Base-by-base conservation (phyloP, 2,797 vertebrate species). In the Oceanodroma leucorhoa region DNA sequence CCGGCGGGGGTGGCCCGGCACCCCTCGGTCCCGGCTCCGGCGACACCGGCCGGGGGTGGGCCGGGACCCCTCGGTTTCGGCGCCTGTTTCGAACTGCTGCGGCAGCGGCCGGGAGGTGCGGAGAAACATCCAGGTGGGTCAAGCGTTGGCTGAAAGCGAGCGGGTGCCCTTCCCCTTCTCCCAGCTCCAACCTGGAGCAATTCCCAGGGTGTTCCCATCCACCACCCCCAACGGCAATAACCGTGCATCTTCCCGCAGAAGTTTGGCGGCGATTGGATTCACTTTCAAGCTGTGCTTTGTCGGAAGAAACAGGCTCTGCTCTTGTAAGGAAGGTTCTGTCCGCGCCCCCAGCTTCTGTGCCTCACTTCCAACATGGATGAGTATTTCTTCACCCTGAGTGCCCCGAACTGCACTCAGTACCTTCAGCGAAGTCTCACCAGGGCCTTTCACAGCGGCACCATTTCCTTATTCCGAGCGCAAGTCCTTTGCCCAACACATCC, bases 251-350 rank as follows among this genome's bases (percentile, higher is more conserved):
- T 85, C 71, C 38, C 24, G 8, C n/a, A 23, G 38, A 11, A 50
- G 30, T 11, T 14, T 27, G 45, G 11, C 5, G 5, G 36, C 1
- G 9, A 8, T 1, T 9, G 50, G 14, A 32, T 46, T 43, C 24
- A 1, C 16, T 51, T 22, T 8, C 55, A 50, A 6, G 32, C 38
- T 26, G 43, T 19, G 40, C 36, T 23, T 23, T 21, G 54, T 20
- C 0, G 0, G 43, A 60, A 34, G 26, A 18, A 54, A 54, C 0
- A 1, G n/a, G 18, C n/a, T 46, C 36, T 41, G 50, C 19, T n/a
- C 18, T 14, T 15, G 6, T 6, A 23, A 53, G 13, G 40, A 57
- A 24, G 30, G 38, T 43, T 65, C 14, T 17, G 16, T 19, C 62
- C 62, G 5, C 0, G 2, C n/a, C 36, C 38, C 71, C 11, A 8